A percentile compares a stretch with the other conserved stretches of the same genome.
These are phyloP conservation scores for Acropora tenuis DNA, from an alignment of 64 coral and sea anemone species.

Conservation along the genomic window DNA sequence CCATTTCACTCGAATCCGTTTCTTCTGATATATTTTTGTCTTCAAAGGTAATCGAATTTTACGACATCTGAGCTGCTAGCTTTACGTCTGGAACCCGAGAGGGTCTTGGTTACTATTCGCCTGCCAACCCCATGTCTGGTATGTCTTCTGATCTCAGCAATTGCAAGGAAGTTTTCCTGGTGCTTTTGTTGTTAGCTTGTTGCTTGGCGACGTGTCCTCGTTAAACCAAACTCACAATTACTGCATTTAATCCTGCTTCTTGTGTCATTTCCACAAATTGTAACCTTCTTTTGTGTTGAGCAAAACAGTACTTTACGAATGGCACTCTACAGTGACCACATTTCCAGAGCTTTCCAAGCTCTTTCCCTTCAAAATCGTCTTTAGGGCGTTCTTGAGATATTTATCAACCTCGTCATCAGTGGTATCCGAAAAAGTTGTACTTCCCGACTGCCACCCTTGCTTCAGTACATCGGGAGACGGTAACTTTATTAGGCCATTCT, in stretches of 20 bases:
- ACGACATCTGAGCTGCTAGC: not conserved
- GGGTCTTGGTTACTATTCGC: not conserved
- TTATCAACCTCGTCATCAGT: too few species aligned
- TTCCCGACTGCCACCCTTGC: too few species aligned
- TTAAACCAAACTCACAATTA: not conserved
- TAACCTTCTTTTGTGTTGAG: not conserved
- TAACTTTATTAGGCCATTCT: conserved; percentile 44
- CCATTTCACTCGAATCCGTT: not conserved
- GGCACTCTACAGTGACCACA: conserved; percentile 17
- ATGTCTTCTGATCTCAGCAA: not conserved
- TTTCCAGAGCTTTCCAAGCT: too few species aligned
- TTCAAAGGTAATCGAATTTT: not conserved
- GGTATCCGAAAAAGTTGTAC: too few species aligned
- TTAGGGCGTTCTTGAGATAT: too few species aligned
- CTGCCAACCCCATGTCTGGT: not conserved
- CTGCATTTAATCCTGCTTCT: not conserved
- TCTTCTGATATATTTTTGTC: conserved; percentile 2
- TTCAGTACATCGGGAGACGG: conserved; percentile 44
- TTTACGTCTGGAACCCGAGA: not conserved
- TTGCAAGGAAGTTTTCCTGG: not conserved
- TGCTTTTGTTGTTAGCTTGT: not conserved
- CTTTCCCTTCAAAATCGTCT: too few species aligned
- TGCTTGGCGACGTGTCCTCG: not conserved
- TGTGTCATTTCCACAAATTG: not conserved
- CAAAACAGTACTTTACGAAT: conserved; percentile 54